Evolutionary conservation across 64 coral and sea anemone species (phyloP).

Genomic region (Orbicella faveolata): DNA sequence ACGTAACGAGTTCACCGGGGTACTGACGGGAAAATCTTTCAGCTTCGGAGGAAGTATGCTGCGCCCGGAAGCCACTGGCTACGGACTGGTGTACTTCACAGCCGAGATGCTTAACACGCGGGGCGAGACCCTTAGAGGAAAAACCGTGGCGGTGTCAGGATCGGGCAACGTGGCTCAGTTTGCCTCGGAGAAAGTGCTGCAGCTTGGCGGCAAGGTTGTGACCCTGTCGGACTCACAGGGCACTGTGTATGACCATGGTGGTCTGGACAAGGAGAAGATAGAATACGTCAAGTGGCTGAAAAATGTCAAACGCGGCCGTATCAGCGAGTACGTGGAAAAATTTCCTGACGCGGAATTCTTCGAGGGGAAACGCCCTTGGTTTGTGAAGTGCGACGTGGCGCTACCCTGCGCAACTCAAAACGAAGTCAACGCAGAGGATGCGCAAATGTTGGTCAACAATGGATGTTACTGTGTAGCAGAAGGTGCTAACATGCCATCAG

Average conservation of each 20-base stretch:
- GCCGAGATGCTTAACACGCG: slow-evolving; percentile 89
- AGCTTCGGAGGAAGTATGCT: slow-evolving; percentile 83
- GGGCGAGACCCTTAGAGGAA: slow-evolving; percentile 77
- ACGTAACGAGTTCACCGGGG: slow-evolving; percentile 90
- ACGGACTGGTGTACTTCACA: slow-evolving; percentile 90
- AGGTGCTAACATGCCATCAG: slow-evolving; percentile 88
- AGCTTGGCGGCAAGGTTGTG: slow-evolving; percentile 80
- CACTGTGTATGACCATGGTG: slow-evolving; percentile 72
- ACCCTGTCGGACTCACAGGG: slow-evolving; percentile 87
- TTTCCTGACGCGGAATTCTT: slow-evolving; percentile 75
- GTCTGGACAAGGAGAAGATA: slow-evolving; percentile 83
- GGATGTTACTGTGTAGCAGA: slow-evolving; percentile 82
- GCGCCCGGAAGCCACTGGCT: slow-evolving; percentile 87
- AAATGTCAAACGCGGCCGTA: slow-evolving; percentile 82
- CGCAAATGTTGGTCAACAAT: slow-evolving; percentile 68
- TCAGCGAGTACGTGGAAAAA: slow-evolving; percentile 71
- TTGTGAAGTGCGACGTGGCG: slow-evolving; percentile 80
- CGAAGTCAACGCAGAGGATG: slow-evolving; percentile 75
- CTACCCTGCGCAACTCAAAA: slow-evolving; percentile 92
- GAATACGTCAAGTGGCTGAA: slow-evolving; percentile 76
- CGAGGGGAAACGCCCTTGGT: slow-evolving; percentile 79
- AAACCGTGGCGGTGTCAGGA: slow-evolving; percentile 74
- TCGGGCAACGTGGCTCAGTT: slow-evolving; percentile 94
- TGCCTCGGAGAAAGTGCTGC: slow-evolving; percentile 77
- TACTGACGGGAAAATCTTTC: slow-evolving; percentile 76